Conservation (phyloP, 1,140 invertebrate species). For the Ctenoplectra terminalis region DNA sequence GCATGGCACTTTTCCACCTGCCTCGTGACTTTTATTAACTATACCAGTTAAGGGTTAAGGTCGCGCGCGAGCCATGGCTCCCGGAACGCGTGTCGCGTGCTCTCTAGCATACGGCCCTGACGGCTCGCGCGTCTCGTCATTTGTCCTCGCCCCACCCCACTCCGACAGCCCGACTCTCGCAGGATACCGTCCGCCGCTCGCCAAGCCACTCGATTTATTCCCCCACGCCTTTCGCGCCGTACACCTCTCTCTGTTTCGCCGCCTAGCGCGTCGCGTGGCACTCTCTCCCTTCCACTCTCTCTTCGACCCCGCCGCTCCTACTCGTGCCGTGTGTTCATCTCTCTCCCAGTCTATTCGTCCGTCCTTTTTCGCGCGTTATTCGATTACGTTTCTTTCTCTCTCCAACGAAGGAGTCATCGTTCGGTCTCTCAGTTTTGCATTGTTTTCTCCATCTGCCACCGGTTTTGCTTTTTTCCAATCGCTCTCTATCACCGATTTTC, state of each 20-base stretch:
- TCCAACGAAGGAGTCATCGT: background rate
- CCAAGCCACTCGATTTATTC: constrained; percentile 42
- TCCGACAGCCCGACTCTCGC: constrained; percentile 1
- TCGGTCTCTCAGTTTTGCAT: constrained; percentile 6
- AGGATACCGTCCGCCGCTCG: constrained; percentile 35
- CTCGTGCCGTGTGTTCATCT: background rate
- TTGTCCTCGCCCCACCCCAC: constrained; percentile 59
- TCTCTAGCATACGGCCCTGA: constrained; percentile 64
- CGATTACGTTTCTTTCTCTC: constrained; percentile 31
- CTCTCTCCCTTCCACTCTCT: constrained; percentile 45
- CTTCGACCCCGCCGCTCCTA: background rate
- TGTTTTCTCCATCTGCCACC: constrained; percentile 7
- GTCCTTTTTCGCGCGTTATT: constrained; percentile 4
- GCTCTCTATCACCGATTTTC: background rate
- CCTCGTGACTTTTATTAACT: constrained; percentile 1
- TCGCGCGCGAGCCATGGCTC: constrained; percentile 12
- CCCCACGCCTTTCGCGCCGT: constrained; percentile 2
- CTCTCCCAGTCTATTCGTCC: background rate
- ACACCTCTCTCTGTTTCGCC: constrained; percentile 27
- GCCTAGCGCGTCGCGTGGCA: constrained; percentile 50
- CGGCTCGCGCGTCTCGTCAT: constrained; percentile 67
- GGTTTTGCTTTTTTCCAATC: background rate
- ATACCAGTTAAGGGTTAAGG: constrained; percentile 17
- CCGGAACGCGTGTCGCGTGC: constrained; percentile 59
- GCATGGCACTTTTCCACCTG: background rate